Evolutionary conservation across 2,113 vertebrate species (phyloP), one percentile per base, ranked within the genome.

Genomic region (Okapia johnstoni): DNA sequence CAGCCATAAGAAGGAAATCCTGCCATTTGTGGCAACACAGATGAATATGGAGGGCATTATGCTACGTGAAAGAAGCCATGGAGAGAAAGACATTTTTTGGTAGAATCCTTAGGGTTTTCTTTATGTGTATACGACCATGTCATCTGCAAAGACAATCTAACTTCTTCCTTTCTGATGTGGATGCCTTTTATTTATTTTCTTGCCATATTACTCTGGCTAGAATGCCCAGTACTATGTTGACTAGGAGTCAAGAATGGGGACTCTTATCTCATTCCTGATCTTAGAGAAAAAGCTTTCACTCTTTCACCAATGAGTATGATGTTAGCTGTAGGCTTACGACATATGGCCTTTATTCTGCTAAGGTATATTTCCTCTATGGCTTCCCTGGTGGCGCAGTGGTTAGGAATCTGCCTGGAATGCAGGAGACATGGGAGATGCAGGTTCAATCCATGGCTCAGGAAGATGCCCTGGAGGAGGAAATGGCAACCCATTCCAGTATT

Each of bases 171-270:
- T 84, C 61, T n/a, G 21, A 73, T 61, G 50, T 36, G 1, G 5
- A 25, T 36, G 50, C 3, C 19, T 76, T 79, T 85, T 87, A 12
- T 92, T 83, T 60, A 26, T 91, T 96, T 93, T 61, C 28, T 89
- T 88, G 63, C 61, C 46, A 46, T 36, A 21, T 36, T 55, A 14
- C 26, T 58, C 40, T 50, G 43, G 14, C 15, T 52, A 61, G 30
- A 57, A 63, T 30, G 76, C 83, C 40, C 61, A 84, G 54, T 43
- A 46, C 15, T 46, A 87, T 43, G 55, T 16, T 73, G 85, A 76
- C 57, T 17, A 60, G 33, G 19, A 88, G 28, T 46, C 2, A 2
- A 73, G 55, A 17, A 2, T 70, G 40, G 17, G 2, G 3, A 60
- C n/a, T 9, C 43, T 28, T 76, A 10, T 13, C 12, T 55, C 30